phyloP scores from a whole-genome alignment of 2,888 invertebrate genomes.

The Apantesis nais region DNA sequence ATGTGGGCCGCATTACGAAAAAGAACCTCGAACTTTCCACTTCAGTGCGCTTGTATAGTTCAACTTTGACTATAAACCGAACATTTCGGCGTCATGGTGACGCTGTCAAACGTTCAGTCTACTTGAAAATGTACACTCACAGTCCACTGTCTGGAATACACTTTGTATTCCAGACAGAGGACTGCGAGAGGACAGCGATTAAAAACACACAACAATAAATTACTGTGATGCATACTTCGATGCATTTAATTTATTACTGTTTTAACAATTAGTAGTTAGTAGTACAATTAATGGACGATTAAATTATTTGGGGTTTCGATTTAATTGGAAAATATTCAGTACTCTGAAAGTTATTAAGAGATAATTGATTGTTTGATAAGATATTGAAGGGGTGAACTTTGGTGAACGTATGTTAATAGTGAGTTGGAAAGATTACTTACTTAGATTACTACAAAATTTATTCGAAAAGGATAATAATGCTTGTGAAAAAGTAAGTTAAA shows the following conservation, averaged over 20 bases:
- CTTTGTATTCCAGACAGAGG: background rate
- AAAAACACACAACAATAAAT: background rate
- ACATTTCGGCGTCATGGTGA: slow-evolving; percentile 66
- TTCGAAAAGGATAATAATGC: too few relatives aligned
- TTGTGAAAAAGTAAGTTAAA: too few relatives aligned
- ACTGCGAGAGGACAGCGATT: background rate
- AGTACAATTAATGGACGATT: too few relatives aligned
- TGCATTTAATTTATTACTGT: background rate
- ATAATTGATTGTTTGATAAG: too few relatives aligned
- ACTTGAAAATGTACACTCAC: slow-evolving; percentile 12
- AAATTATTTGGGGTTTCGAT: too few relatives aligned
- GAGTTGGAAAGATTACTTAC: too few relatives aligned
- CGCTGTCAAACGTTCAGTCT: slow-evolving; percentile 56
- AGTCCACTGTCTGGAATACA: background rate
- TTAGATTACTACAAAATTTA: too few relatives aligned
- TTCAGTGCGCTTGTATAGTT: slow-evolving; percentile 73
- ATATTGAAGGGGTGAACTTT: too few relatives aligned
- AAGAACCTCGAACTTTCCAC: slow-evolving; percentile 72
- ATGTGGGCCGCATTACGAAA: slow-evolving; percentile 71
- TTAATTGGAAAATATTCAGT: too few relatives aligned
- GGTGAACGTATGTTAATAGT: too few relatives aligned
- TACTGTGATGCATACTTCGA: too few relatives aligned
- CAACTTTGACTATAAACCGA: slow-evolving; percentile 71
- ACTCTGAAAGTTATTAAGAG: background rate
- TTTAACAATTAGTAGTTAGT: too few relatives aligned